Evolutionary conservation across 23 tunicate genomes (phyloP).

Genomic region (Trididemnum clinides): DNA sequence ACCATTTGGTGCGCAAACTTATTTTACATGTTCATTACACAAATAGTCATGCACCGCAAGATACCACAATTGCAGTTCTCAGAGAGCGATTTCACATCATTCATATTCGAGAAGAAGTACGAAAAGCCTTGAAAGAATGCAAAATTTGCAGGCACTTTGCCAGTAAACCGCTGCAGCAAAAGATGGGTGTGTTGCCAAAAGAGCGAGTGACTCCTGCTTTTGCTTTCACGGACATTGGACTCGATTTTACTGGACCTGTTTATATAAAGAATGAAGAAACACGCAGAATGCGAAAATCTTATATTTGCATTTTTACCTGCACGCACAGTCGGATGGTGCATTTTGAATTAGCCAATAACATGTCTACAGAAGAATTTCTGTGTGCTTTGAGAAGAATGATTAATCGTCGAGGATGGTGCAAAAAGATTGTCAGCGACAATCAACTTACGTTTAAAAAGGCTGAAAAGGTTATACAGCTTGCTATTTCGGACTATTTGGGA

Average conservation of each 20-base stretch:
- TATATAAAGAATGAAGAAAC: background rate
- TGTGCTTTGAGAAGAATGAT: slow-evolving; percentile 9
- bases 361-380: slow-evolving; percentile 8
- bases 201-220: background rate
- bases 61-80: background rate
- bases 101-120: background rate
- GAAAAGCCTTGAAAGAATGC: background rate
- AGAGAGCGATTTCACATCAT: background rate
- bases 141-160: background rate
- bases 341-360: slow-evolving; percentile 1
- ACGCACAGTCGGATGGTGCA: background rate
- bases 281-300: background rate
- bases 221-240: background rate
- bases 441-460: slow-evolving; percentile 18
- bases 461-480: background rate
- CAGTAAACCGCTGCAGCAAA: background rate
- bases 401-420: background rate
- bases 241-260: background rate
- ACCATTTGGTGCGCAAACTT: background rate
- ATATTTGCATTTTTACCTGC: slow-evolving; percentile 16
- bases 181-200: background rate
- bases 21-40: background rate
- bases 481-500: slow-evolving; percentile 15
- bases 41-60: background rate
- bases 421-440: background rate